A percentile compares a stretch with the other conserved stretches of the same genome.
phyloP scores from a whole-genome alignment of 1,140 invertebrate species.

The Augochlora pura region DNA sequence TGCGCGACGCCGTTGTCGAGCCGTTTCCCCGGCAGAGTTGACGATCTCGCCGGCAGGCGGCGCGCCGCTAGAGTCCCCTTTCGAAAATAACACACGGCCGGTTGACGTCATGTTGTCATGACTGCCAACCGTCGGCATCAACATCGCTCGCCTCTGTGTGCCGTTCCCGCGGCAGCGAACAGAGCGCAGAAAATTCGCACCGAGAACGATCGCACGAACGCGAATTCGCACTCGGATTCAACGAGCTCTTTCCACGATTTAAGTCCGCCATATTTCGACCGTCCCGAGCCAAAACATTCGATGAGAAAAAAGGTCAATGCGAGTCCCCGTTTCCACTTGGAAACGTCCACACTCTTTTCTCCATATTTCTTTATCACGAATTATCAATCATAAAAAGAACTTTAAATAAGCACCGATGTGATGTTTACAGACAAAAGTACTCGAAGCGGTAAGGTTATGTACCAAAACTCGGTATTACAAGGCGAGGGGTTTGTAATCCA shows the following conservation, averaged over 20 bases:
- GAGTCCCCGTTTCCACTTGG: too few relatives aligned
- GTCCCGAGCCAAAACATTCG: neutral
- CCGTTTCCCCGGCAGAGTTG: slow-evolving; percentile 57
- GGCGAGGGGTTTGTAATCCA: too few relatives aligned
- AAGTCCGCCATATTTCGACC: neutral
- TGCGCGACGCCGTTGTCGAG: slow-evolving; percentile 46
- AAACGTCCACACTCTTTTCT: too few relatives aligned
- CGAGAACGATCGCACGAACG: neutral
- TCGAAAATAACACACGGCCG: slow-evolving; percentile 80
- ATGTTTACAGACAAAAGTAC: too few relatives aligned
- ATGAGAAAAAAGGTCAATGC: too few relatives aligned
- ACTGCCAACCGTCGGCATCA: slow-evolving; percentile 56
- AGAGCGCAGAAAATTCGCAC: slow-evolving; percentile 66
- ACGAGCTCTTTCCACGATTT: neutral
- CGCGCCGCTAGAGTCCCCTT: slow-evolving; percentile 75
- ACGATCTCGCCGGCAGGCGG: slow-evolving; percentile 65
- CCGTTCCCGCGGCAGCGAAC: slow-evolving; percentile 42
- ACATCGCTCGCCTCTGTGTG: slow-evolving; percentile 52
- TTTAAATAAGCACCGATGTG: too few relatives aligned
- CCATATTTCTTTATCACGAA: too few relatives aligned
- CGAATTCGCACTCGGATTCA: neutral
- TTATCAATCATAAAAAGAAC: too few relatives aligned
- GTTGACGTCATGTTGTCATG: slow-evolving; percentile 77
- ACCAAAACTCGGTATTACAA: too few relatives aligned
- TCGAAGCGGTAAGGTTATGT: too few relatives aligned